These are phyloP conservation scores for Cinclus cinclus DNA, from an alignment of 2,113 vertebrate species.

Conservation along the genomic window DNA sequence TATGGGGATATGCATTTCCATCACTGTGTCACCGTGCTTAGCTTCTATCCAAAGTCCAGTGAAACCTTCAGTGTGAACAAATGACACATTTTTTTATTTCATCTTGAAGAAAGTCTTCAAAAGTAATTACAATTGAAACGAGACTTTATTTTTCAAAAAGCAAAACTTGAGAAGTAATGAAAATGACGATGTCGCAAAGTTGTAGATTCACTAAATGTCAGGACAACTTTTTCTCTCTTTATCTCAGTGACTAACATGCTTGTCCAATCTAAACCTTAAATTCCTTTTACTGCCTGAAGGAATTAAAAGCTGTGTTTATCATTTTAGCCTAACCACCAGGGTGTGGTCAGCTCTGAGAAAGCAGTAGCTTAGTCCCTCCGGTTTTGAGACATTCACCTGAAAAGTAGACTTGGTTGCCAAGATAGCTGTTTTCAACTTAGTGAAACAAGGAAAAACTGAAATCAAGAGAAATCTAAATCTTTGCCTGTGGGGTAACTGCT, in stretches of 20 bases:
- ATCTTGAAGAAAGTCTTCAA: not conserved
- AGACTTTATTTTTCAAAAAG: not conserved
- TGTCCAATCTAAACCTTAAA: not conserved
- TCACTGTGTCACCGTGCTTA: not conserved
- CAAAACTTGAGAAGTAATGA: not conserved
- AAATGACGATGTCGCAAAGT: not conserved
- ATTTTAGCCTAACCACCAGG: not conserved
- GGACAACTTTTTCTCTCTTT: not conserved
- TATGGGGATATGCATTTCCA: not conserved
- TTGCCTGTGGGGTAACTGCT: not conserved
- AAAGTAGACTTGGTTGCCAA: not conserved
- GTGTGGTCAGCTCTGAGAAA: not conserved
- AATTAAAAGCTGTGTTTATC: not conserved
- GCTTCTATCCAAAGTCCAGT: not conserved
- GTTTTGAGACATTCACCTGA: not conserved
- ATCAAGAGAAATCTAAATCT: not conserved
- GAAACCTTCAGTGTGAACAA: not conserved
- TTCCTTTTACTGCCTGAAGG: not conserved
- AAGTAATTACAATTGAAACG: not conserved
- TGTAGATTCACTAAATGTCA: not conserved
- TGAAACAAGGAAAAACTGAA: not conserved
- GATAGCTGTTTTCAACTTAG: not conserved
- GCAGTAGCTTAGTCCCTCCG: not conserved
- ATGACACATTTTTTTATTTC: not conserved
- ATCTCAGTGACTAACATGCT: not conserved